Conservation (phyloP, 2,113 vertebrate species). For the Microcebus ravelobensis region DNA sequence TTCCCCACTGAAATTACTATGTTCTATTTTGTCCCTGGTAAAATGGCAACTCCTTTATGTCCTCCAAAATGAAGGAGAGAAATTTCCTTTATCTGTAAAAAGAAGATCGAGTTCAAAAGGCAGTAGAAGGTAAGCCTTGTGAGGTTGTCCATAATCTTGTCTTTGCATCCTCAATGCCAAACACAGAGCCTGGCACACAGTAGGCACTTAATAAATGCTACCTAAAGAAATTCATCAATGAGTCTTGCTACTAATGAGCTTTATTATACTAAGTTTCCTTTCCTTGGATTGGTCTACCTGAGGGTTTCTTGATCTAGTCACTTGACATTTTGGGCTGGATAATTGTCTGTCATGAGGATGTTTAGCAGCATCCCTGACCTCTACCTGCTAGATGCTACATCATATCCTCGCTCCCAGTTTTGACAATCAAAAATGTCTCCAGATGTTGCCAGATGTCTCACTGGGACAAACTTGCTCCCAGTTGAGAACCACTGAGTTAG, state of each 20-base stretch:
- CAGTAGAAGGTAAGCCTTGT: background rate
- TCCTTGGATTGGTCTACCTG: background rate
- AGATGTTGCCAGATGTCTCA: background rate
- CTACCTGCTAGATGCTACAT: background rate
- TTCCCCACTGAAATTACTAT: background rate
- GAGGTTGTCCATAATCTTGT: background rate
- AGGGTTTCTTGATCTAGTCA: background rate
- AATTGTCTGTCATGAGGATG: too few relatives aligned
- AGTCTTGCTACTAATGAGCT: background rate
- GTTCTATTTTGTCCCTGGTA: background rate
- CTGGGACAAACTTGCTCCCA: background rate
- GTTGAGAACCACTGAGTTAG: background rate
- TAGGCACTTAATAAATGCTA: background rate
- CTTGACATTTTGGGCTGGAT: too few relatives aligned
- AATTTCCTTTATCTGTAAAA: background rate
- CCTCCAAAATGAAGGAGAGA: background rate
- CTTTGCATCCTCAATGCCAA: background rate
- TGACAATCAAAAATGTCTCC: background rate
- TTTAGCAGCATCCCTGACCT: background rate
- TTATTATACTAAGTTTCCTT: background rate
- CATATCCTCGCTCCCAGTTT: background rate
- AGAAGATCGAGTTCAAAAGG: slow-evolving; percentile 4
- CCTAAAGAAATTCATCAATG: background rate
- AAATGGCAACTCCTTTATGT: background rate
- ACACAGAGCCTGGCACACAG: background rate